Percentiles rank a stretch among this genome's conserved stretches.
phyloP scores from a whole-genome alignment of 2,113 vertebrate genomes.

The Sapayoa aenigma region DNA sequence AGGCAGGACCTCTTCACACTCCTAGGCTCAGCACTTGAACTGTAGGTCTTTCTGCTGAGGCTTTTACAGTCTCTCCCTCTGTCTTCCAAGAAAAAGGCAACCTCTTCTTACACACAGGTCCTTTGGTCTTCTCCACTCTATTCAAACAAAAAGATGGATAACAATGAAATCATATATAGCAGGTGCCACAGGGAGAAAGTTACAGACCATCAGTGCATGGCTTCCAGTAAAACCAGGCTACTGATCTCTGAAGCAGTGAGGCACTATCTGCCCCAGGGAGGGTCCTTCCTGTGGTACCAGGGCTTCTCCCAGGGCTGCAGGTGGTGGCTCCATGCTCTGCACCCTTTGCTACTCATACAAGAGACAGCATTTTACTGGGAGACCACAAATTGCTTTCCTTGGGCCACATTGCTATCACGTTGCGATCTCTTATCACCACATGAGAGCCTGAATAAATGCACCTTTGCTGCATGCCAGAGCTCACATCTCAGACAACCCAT shows the following conservation, averaged over 20 bases:
- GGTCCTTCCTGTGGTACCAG: not conserved
- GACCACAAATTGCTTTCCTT: not conserved
- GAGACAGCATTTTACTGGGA: not conserved
- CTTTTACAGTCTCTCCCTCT: not conserved
- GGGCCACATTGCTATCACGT: too few relatives aligned
- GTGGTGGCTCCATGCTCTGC: not conserved
- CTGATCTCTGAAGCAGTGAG: not conserved
- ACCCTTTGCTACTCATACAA: not conserved
- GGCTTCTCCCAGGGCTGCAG: accelerated
- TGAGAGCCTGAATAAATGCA: not conserved
- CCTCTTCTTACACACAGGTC: not conserved
- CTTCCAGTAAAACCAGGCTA: accelerated
- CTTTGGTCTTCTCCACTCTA: not conserved
- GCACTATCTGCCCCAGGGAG: not conserved
- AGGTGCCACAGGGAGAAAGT: not conserved
- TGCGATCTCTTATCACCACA: accelerated
- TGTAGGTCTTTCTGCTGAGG: not conserved
- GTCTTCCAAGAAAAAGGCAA: not conserved
- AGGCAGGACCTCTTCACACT: not conserved
- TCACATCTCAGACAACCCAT: not conserved
- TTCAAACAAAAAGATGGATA: not conserved
- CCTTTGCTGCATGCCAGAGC: not conserved
- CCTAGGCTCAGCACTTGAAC: not conserved
- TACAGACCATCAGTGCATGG: accelerated
- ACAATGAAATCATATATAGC: not conserved